These are phyloP conservation scores for Pholis gunnellus DNA, from an alignment of 2,113 vertebrate genomes.

Conservation along the genomic window DNA sequence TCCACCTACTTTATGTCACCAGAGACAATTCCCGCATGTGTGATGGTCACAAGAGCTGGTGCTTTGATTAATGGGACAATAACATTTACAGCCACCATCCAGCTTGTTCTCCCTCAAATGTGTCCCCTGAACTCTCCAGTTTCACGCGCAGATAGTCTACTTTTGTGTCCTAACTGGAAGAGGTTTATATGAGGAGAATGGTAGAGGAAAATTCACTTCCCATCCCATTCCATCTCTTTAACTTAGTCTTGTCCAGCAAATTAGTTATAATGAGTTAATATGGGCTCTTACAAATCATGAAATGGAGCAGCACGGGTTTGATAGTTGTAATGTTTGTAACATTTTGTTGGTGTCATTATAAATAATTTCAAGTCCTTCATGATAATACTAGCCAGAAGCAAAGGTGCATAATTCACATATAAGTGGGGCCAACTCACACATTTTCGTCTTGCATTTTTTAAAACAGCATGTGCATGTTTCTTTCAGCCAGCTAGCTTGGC, in stretches of 20 bases:
- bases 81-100: slow-evolving; percentile 73
- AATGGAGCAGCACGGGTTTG: neutral
- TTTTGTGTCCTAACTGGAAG: slow-evolving; percentile 15
- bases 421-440: neutral
- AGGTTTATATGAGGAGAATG: slow-evolving; percentile 14
- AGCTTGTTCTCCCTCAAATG: slow-evolving; percentile 62
- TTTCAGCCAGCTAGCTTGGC: neutral
- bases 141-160: slow-evolving; percentile 53
- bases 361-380: neutral
- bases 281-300: neutral
- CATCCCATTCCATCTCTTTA: slow-evolving; percentile 28
- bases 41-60: slow-evolving; percentile 71
- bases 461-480: neutral
- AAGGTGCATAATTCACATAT: neutral
- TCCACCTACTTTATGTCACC: slow-evolving; percentile 67
- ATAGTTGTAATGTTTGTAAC: neutral
- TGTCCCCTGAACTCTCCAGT: slow-evolving; percentile 49
- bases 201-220: slow-evolving; percentile 36
- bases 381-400: neutral
- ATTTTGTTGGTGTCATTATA: neutral
- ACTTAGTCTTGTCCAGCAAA: neutral
- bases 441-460: neutral
- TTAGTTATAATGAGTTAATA: slow-evolving; percentile 7
- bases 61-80: slow-evolving; percentile 82
- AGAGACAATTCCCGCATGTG: slow-evolving; percentile 62